Evolutionary conservation across 2,113 vertebrate genomes (phyloP).

Genomic region (Tragelaphus scriptus): DNA sequence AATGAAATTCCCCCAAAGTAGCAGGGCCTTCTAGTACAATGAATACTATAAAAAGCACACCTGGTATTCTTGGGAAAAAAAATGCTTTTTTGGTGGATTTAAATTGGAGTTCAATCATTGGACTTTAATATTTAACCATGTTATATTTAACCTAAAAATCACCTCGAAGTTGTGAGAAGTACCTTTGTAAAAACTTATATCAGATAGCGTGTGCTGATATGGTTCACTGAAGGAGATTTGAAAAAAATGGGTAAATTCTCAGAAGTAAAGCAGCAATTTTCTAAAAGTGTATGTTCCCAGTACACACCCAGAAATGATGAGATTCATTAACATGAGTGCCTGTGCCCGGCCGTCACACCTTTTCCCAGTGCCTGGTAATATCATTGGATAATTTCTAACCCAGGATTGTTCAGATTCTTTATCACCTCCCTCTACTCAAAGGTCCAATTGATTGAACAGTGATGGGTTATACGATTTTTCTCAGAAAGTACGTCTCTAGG

Average conservation of each 20-base stretch:
- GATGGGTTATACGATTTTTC: constrained; percentile 55
- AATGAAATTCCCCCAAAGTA: constrained; percentile 60
- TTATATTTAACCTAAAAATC: constrained; percentile 35
- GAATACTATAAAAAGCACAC: constrained; percentile 45
- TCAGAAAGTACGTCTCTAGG: constrained; percentile 25
- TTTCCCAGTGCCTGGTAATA: not conserved
- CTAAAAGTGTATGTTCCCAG: not conserved
- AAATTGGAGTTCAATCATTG: constrained; percentile 35
- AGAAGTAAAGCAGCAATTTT: not conserved
- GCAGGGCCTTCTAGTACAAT: constrained; percentile 26
- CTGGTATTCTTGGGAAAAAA: not conserved
- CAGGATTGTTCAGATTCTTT: not conserved
- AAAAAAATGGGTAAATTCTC: not conserved
- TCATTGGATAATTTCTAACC: constrained; percentile 43
- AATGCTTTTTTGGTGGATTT: constrained; percentile 21
- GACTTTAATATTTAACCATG: constrained; percentile 20
- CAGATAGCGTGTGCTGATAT: not conserved
- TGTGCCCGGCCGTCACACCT: not conserved
- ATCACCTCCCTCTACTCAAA: not conserved
- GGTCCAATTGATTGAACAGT: constrained; percentile 42
- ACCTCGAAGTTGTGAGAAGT: not conserved
- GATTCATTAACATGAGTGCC: constrained; percentile 24
- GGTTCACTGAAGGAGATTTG: not conserved
- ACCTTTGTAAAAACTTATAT: constrained; percentile 1
- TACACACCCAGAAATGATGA: not conserved